Conservation (phyloP, 1,140 invertebrate species). For the Drosophila ercepeae region DNA sequence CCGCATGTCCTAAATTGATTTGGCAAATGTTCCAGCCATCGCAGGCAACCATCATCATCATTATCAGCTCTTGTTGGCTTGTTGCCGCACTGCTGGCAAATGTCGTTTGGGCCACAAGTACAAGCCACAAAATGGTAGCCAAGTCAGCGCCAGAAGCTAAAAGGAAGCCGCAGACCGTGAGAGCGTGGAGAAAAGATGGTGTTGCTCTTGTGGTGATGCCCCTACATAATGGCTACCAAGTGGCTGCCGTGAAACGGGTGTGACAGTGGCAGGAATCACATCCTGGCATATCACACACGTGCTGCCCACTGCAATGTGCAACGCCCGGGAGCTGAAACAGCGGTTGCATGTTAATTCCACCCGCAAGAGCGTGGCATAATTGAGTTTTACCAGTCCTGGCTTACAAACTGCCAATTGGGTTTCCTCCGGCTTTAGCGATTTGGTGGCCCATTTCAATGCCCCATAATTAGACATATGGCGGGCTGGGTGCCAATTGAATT, state of each 20-base stretch:
- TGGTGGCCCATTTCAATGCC: constrained; percentile 1
- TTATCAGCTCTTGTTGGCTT: constrained; percentile 48
- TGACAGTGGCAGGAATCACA: constrained; percentile 31
- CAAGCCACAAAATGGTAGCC: constrained; percentile 33
- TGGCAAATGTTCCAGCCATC: constrained; percentile 48
- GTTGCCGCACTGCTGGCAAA: constrained; percentile 23
- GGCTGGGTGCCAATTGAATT: constrained; percentile 47
- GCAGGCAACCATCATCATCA: constrained; percentile 50
- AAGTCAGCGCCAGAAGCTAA: constrained; percentile 30
- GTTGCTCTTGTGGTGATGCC: constrained; percentile 24
- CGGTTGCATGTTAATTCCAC: constrained; percentile 38
- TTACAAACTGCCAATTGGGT: constrained; percentile 12
- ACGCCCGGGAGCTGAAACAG: constrained; percentile 1
- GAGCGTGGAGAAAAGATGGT: constrained; percentile 6
- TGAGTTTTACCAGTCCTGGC: constrained; percentile 56
- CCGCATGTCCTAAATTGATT: constrained; percentile 63
- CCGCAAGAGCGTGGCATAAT: constrained; percentile 42
- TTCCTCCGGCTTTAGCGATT: background rate
- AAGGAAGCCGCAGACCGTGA: constrained; percentile 19
- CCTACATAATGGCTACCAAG: constrained; percentile 65
- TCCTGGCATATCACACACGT: constrained; percentile 14
- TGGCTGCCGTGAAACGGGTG: constrained; percentile 41
- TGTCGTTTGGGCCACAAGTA: constrained; percentile 49
- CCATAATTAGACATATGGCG: constrained; percentile 34
- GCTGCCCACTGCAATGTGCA: constrained; percentile 16